Percentiles rank a stretch among this genome's conserved stretches.
Conservation (phyloP, 1,140 invertebrate genomes). For the Harlomillsia oculata region DNA sequence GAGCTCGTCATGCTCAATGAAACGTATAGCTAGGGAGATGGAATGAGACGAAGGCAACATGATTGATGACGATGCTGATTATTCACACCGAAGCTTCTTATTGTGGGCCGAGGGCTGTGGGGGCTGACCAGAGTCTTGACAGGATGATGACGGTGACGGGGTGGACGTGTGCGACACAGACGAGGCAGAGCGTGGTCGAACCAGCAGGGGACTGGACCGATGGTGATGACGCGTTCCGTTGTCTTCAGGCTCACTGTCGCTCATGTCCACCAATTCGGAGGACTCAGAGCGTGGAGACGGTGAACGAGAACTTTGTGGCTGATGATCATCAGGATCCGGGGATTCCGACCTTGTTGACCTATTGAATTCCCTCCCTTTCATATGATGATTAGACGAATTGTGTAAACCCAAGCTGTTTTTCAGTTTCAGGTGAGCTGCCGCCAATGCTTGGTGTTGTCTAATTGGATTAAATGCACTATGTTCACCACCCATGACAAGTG, state of each 20-base stretch:
- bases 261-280: slow-evolving; percentile 34
- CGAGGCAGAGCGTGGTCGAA: not conserved
- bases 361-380: not conserved
- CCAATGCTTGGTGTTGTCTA: slow-evolving; percentile 26
- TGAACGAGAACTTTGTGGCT: slow-evolving; percentile 22
- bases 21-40: too few relatives aligned
- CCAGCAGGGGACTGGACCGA: slow-evolving; percentile 1
- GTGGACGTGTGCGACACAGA: not conserved
- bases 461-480: slow-evolving; percentile 71
- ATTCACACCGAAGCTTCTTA: not conserved
- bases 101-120: not conserved
- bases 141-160: not conserved
- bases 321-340: slow-evolving; percentile 17
- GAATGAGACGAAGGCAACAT: too few relatives aligned
- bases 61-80: not conserved
- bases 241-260: slow-evolving; percentile 32
- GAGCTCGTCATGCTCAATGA: too few relatives aligned
- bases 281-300: slow-evolving; percentile 26
- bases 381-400: not conserved
- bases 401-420: not conserved
- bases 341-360: not conserved
- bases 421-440: not conserved
- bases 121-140: not conserved
- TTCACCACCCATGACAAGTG: slow-evolving; percentile 63
- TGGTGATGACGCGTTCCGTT: too few relatives aligned